Base-by-base conservation (phyloP, 2,113 vertebrate species). In the Pungitius pungitius region DNA sequence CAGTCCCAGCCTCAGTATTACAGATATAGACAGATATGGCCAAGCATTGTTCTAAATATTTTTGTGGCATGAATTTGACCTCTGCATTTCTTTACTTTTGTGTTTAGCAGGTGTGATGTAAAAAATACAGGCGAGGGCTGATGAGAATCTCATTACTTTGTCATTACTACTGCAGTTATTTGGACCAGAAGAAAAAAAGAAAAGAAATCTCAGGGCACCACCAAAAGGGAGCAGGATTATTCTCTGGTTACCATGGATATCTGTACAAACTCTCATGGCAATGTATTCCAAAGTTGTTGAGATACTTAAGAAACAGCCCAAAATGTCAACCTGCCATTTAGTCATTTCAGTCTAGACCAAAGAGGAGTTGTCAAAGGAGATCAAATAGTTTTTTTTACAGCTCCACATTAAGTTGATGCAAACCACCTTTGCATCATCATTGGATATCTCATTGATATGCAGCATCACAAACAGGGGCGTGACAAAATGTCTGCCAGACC, bases 1-100 rank as follows among this genome's bases (percentile, higher is more conserved):
- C 45, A 62, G 68, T 35, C 63, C 56, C 24, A 71, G 74, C 13
- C 63, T 54, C 77, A 55, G 65, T 30, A 56, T 80, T 55, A 60
- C 52, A 68, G 37, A 3, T 27, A 47, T 27, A 47, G 43, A 15
- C 27, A 71, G n/a, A 68, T 6, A 45, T 5, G 26, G 20, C 43
- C 13, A 49, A 37, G 42, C 39, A 35, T 35, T 10, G 1, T 57
- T 78, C 22, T 17, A 22, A 67, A 80, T 64, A 54, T 40, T 69
- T 15, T 10, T 15, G 12, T 1, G 0, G 5, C 27, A 8, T 2
- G 14, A 51, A 1, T 40, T 8, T 51, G 35, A 61, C 40, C 14
- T 56, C 0, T 30, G 9, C 1, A 30, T n/a, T 33, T 37, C 4
- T 52, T 43, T 43, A 51, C 33, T 10, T 52, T 64, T 7, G 1